phyloP scores from a whole-genome alignment of 1,140 invertebrate genomes.

The Cydia pomonella region DNA sequence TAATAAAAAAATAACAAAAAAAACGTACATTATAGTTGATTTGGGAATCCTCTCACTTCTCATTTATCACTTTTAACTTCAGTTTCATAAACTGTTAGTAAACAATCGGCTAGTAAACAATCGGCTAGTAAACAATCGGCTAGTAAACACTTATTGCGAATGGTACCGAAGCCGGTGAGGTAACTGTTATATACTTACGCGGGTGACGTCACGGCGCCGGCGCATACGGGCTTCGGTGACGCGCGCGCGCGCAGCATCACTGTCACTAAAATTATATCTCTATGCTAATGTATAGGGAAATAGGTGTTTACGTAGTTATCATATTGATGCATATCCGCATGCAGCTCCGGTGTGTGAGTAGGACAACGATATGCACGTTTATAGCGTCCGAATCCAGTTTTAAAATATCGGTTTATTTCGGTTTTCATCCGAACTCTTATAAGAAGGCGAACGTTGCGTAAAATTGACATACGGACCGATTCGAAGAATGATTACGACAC shows the following conservation, averaged over 20 bases:
- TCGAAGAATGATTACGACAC: too few species aligned
- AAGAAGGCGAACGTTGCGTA: too few species aligned
- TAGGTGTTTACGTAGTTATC: background rate
- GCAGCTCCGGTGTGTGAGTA: too few species aligned
- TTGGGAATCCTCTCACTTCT: too few species aligned
- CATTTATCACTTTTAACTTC: too few species aligned
- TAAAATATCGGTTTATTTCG: too few species aligned
- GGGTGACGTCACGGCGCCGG: conserved; percentile 2
- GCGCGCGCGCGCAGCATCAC: background rate
- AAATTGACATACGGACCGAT: too few species aligned
- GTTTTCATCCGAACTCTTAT: too few species aligned
- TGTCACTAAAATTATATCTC: background rate
- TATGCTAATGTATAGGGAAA: background rate
- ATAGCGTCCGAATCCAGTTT: too few species aligned
- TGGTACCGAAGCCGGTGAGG: background rate
- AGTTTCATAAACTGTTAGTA: background rate
- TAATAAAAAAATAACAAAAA: too few species aligned
- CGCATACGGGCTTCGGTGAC: conserved; percentile 5
- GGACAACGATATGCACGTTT: too few species aligned
- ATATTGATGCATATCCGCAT: background rate
- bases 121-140: background rate
- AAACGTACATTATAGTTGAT: too few species aligned
- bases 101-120: background rate
- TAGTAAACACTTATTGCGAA: conserved; percentile 6
- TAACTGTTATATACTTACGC: conserved; percentile 9